A percentile compares a stretch with the other conserved stretches of the same genome.
These are phyloP conservation scores for Hypselothyrea guttata DNA, from an alignment of 2,888 invertebrate species.

Conservation along the genomic window DNA sequence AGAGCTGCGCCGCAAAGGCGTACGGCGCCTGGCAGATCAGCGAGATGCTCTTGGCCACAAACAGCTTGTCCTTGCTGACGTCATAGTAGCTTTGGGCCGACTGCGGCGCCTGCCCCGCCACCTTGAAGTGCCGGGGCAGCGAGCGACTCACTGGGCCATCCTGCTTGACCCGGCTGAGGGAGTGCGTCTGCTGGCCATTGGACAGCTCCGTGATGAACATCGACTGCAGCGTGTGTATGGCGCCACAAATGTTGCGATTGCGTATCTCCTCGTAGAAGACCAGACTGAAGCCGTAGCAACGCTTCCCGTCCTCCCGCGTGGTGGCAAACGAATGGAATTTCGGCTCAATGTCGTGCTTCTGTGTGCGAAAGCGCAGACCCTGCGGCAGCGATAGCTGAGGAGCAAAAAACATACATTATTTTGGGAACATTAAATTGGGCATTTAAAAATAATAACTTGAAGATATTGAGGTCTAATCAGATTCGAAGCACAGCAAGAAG, in stretches of 20 bases:
- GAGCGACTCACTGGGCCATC: slow-evolving; percentile 89
- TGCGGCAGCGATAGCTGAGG: slow-evolving; percentile 94
- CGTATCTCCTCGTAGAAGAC: slow-evolving; percentile 98
- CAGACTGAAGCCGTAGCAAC: slow-evolving; percentile 96
- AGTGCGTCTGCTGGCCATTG: slow-evolving; percentile 88
- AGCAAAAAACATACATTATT: neutral
- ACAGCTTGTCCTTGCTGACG: slow-evolving; percentile 95
- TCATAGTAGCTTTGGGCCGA: slow-evolving; percentile 95
- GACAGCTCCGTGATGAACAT: slow-evolving; percentile 95
- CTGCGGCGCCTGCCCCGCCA: slow-evolving; percentile 89
- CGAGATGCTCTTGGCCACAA: slow-evolving; percentile 97
- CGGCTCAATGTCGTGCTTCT: slow-evolving; percentile 93
- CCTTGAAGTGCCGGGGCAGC: slow-evolving; percentile 93
- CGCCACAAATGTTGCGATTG: slow-evolving; percentile 95
- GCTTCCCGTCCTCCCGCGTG: slow-evolving; percentile 97
- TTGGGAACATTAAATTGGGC: too few species aligned
- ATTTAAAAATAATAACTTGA: too few species aligned
- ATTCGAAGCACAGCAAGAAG: too few species aligned
- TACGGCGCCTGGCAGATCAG: slow-evolving; percentile 96
- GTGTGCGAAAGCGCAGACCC: slow-evolving; percentile 96
- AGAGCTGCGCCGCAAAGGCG: slow-evolving; percentile 92
- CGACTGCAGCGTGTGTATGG: slow-evolving; percentile 94
- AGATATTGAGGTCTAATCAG: too few species aligned
- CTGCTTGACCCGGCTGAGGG: slow-evolving; percentile 86
- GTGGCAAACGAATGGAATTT: slow-evolving; percentile 98